Evolutionary conservation across 2,888 invertebrate genomes (phyloP), one percentile per base, ranked within the genome.

Genomic region (Drosophila recens): DNA sequence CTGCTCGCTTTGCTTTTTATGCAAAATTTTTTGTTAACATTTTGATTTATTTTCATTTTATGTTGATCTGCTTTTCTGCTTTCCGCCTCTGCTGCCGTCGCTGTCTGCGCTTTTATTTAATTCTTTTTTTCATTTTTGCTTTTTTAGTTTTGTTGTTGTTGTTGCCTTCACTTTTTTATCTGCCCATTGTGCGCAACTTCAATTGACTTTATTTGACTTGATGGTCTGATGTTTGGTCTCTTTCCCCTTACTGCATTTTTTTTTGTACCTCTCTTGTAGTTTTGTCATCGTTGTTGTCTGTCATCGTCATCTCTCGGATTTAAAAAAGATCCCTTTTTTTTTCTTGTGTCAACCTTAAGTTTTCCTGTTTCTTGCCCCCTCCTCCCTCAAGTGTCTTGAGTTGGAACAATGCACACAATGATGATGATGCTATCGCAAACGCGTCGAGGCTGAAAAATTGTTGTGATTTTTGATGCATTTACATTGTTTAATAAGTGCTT

Each of bases 1-100:
- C n/a, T n/a, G n/a, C n/a, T n/a, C n/a, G n/a, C n/a, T 53, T 63
- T 61, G 83, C 71, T 67, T 71, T 85, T 83, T 78, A 83, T 84
- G 87, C 80, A 79, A 76, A 88, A 72, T 72, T 59, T 72, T 72
- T 72, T 17, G 17, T 73, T 51, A 43, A 65, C 65, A 64, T 81
- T 89, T 85, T 86, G 86, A 86, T 86, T 86, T 86, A 86, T 89
- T 86, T 89, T 85, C 76, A 79, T 89, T 89, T 89, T 82, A 85
- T 89, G 86, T 85, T 87, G 86, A 86, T 89, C 89, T 86, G 87
- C 75, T 81, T 83, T 79, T 69, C 75, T 53, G 65, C 66, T 64
- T 68, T 45, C 56, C 64, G 73, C 68, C 63, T 64, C 62, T 45
- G 45, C 6, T 57, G 63, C 54, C 59, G 68, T 57, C 72, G 59